These are phyloP conservation scores for Bombylius discolor DNA, from an alignment of 2,888 invertebrate species.

Conservation along the genomic window DNA sequence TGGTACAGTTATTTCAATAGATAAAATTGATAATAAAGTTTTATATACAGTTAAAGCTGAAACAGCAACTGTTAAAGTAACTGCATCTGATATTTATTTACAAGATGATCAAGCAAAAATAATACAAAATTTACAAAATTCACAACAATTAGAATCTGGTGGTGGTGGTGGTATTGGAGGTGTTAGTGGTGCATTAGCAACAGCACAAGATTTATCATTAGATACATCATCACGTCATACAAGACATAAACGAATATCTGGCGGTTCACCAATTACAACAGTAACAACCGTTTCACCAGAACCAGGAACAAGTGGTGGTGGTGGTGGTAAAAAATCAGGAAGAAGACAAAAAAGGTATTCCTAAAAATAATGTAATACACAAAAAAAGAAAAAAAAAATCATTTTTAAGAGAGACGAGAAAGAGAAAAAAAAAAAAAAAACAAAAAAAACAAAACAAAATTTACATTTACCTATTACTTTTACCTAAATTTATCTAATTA, in stretches of 20 bases:
- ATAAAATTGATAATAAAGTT: slow-evolving; percentile 33
- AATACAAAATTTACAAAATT: slow-evolving; percentile 31
- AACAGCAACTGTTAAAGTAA: slow-evolving; percentile 40
- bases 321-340: slow-evolving; percentile 14
- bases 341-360: slow-evolving; percentile 21
- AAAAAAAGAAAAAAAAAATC: slow-evolving; percentile 4
- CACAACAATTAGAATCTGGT: slow-evolving; percentile 6
- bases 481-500: too few species aligned
- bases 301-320: slow-evolving; percentile 17
- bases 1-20: slow-evolving; percentile 37
- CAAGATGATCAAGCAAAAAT: slow-evolving; percentile 44
- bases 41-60: slow-evolving; percentile 17
- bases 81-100: slow-evolving; percentile 42
- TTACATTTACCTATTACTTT: too few species aligned
- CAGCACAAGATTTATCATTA: background rate
- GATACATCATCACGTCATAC: slow-evolving; percentile 9
- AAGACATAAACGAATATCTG: slow-evolving; percentile 14
- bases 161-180: background rate
- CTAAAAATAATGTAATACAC: slow-evolving; percentile 13
- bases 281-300: slow-evolving; percentile 17
- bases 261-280: slow-evolving; percentile 16
- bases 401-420: background rate
- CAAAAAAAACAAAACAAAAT: too few species aligned
- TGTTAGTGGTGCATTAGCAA: background rate
- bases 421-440: too few species aligned